Base-by-base conservation (phyloP, 35 echinoderm and acorn worm species). In the Ophioderma brevispina region DNA sequence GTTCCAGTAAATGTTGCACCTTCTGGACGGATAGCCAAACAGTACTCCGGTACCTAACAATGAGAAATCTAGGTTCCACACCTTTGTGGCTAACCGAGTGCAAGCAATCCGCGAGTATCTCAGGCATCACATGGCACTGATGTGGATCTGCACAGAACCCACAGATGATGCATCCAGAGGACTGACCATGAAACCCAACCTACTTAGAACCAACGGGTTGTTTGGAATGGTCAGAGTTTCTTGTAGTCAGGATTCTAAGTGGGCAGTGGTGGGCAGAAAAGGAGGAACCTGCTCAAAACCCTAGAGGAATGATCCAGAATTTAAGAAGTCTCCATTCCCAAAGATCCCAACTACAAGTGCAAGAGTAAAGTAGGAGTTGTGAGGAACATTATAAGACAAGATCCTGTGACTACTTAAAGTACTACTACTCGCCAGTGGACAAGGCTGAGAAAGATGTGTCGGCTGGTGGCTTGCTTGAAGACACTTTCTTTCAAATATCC, bases 11-110 rank as follows among this genome's bases (percentile, higher is more conserved):
- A 78, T 64, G 37, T 33, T 31, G 79, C 56, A 30, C 14, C 6
- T 96, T 89, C 80, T 96, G 90, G 94, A 96, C 94, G 31, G 94
- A 96, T 52, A 96, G 94, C 50, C 87, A 80, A 33, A 88, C 84
- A 43, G 90, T 96, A 15, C 81, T 92, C 14, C 50, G 82, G 49
- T 95, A 95, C 55, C 86, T 2, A 50, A 63, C 32, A 95, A 91
- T 77, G 46, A 75, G 23, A 50, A 85, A 55, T 84, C 64, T 40
- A 3, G 84, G 8, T 87, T 92, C 25, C 49, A 87, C 13, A 92
- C 76, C 25, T 87, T 92, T 89, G 92, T 94, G 28, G 92, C 86
- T 5, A 94, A 94, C 37, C 30, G 86, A 63, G 10, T 94, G 1
- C 0, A 42, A 0, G 31, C 64, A 1, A 94, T 92, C n/a, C 91